Base-by-base conservation (phyloP, 2,888 invertebrate genomes). In the Meliscaeva auricollis region DNA sequence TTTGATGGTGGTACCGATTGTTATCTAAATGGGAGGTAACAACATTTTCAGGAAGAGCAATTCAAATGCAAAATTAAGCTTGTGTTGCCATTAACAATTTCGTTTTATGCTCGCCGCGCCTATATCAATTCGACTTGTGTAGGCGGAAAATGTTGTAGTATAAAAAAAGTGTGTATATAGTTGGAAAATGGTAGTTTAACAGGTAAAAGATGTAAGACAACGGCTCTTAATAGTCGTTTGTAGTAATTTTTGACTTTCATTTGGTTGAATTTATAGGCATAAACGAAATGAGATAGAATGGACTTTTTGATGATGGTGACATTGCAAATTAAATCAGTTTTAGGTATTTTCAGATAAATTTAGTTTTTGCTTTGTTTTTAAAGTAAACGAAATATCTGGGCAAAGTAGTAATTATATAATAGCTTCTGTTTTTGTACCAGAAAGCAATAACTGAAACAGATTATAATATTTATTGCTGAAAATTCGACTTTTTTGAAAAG, bases 41-140 rank as follows among this genome's bases (percentile, higher is more conserved):
- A 82, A 72, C 52, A 69, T 82, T 81, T 68, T 66, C 66, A 72
- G 44, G 13, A 66, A 58, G 66, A 26, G 66, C 82, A 76, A 72
- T 82, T 58, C 77, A 72, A 77, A 72, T 77, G 77, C 77, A 77
- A 77, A 82, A 82, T 82, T 77, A 66, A 72, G 64, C 50, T 72
- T n/a, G 26, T 38, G 38, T 62, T 73, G 35, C 73, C 62, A 77
- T 82, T 73, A 82, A 68, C 73, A 68, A 77, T 69, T 82, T 62
- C 44, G 11, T 73, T 77, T 82, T 62, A 77, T 68, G 44, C 41
- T 20, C 35, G 41, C 70, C 56, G 48, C 20, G 15, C 22, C 38
- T 32, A 38, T 38, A 46, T n/a, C 17, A 60, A 69, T 81, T 64
- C 15, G 22, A 64, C 56, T 69, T 46, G 26, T 26, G 30, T 38